Conservation (phyloP, 2,113 vertebrate species). For the Damaliscus lunatus region DNA sequence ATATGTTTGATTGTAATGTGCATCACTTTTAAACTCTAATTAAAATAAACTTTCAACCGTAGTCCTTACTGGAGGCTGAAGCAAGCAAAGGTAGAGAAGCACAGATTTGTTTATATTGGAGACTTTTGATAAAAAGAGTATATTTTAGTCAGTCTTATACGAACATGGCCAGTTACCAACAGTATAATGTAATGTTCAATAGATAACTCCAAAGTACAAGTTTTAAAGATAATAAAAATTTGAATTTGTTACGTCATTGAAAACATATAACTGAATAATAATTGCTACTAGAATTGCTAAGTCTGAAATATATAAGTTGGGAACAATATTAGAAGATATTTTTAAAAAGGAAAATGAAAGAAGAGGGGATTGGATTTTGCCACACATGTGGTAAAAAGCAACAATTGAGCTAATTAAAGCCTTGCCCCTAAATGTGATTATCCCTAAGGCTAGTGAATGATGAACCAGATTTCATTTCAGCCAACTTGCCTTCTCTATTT, state of each 20-base stretch:
- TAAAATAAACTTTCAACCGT: slow-evolving; percentile 57
- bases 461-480: slow-evolving; percentile 80
- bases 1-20: slow-evolving; percentile 70
- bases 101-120: slow-evolving; percentile 58
- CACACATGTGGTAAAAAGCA: slow-evolving; percentile 65
- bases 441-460: slow-evolving; percentile 77
- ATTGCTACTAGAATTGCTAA: not conserved
- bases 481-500: slow-evolving; percentile 79
- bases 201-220: not conserved
- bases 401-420: slow-evolving; percentile 77
- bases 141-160: not conserved
- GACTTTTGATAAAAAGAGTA: not conserved
- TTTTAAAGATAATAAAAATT: not conserved
- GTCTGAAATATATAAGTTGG: not conserved
- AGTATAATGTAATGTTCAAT: not conserved
- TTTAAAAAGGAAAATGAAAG: not conserved
- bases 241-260: not conserved
- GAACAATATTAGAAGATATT: not conserved
- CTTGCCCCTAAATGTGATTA: slow-evolving; percentile 69
- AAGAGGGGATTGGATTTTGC: slow-evolving; percentile 61
- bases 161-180: not conserved
- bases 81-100: slow-evolving; percentile 45
- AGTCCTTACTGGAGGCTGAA: slow-evolving; percentile 46
- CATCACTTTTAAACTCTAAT: slow-evolving; percentile 73
- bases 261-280: not conserved